Evolutionary conservation across 2,888 invertebrate genomes (phyloP), one percentile per base, ranked within the genome.

Genomic region (Aproaerema taeniolella): DNA sequence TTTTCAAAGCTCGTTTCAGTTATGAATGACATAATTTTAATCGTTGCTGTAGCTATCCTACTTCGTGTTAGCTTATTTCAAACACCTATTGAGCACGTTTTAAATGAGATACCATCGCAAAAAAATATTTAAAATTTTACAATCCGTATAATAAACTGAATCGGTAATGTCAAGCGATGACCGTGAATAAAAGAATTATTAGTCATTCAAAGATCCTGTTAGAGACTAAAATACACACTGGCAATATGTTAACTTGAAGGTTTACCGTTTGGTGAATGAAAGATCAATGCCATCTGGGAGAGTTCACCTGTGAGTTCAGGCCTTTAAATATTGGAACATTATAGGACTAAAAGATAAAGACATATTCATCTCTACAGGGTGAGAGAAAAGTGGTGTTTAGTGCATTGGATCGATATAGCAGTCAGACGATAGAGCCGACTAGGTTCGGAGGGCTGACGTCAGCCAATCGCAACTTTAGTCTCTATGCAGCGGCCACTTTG

Each of bases 331-430:
- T 25, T 14, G n/a, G n/a, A n/a, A 20, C 5, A 7, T 20, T 20
- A 7, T 7, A 20, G 29, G 12, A 29, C 8, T 29, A 29, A 8
- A 29, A 11, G 10, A 29, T 29, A n/a, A n/a, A n/a, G n/a, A n/a
- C n/a, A n/a, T n/a, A n/a, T n/a, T n/a, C n/a, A n/a, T n/a, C n/a
- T n/a, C n/a, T n/a, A n/a, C n/a, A 16, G 17, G 11, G 26, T 41
- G 41, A 45, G 38, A 52, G 55, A 50, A 55, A 16, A 60, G 58
- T 61, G 55, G 59, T 67, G 62, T 61, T 64, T 59, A 66, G 65
- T 80, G 79, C 76, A 82, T 49, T 53, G 67, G 83, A 83, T 85
- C 86, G 67, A 86, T 86, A 80, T 61, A 68, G 64, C 61, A 67
- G 69, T 53, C 60, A 64, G 66, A 64, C 72, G 56, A 66, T 64